Percentiles rank a stretch among this genome's conserved stretches.
Evolutionary conservation across 1,140 invertebrate genomes (phyloP).

Genomic region (Panagrolaimus sp.): DNA sequence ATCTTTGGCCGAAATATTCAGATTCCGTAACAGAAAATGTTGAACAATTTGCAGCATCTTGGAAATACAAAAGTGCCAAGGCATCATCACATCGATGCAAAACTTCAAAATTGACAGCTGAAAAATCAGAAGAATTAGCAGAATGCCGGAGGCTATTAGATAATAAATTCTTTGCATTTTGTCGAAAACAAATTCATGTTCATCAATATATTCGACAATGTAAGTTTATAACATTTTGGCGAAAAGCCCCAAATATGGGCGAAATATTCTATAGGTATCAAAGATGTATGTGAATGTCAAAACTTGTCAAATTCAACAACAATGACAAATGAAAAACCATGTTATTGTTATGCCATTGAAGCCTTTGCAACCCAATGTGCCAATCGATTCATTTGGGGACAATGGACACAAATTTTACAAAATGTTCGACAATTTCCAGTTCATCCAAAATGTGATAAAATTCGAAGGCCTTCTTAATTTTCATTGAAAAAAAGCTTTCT

Average conservation of each 20-base stretch:
- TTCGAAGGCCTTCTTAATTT: not conserved
- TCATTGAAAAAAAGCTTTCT: too few species aligned
- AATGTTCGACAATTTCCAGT: not conserved
- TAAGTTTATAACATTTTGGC: too few species aligned
- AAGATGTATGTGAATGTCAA: slow-evolving; percentile 2
- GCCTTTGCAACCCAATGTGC: not conserved
- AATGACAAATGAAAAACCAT: not conserved
- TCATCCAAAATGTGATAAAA: slow-evolving; percentile 7
- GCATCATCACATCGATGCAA: not conserved
- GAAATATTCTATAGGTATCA: not conserved
- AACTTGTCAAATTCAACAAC: not conserved
- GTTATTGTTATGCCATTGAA: not conserved
- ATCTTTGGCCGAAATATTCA: not conserved
- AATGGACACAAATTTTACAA: not conserved
- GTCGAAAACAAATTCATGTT: slow-evolving; percentile 1
- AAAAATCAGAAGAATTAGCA: not conserved
- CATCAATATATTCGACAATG: not conserved
- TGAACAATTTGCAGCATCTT: not conserved
- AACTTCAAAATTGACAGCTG: not conserved
- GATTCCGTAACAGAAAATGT: not conserved
- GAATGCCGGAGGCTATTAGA: not conserved
- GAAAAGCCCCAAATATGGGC: too few species aligned
- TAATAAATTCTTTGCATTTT: not conserved
- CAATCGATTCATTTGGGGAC: not conserved
- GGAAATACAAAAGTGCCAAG: not conserved